Conservation (phyloP, 2,888 invertebrate species). For the Anorthoa munda region DNA sequence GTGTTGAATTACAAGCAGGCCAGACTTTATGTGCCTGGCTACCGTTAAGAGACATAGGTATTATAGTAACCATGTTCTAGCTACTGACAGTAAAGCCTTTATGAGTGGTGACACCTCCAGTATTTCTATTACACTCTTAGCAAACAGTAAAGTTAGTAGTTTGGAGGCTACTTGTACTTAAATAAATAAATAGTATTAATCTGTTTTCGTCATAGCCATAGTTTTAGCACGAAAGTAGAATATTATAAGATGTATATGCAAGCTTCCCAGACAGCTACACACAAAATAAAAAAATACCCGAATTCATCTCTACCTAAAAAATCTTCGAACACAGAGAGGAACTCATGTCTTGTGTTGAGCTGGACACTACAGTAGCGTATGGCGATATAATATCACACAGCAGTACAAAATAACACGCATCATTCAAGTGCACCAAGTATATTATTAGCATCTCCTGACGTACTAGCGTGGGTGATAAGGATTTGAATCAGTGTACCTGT, state of each 20-base stretch:
- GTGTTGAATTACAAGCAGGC: constrained; percentile 53
- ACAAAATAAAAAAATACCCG: not conserved
- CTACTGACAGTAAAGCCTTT: no score
- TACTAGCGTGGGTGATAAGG: constrained; percentile 37
- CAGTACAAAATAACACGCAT: not conserved
- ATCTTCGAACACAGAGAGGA: not conserved
- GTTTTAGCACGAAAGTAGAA: not conserved
- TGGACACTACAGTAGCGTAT: not conserved
- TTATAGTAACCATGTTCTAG: not conserved
- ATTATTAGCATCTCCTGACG: constrained; percentile 22
- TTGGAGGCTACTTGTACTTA: no score
- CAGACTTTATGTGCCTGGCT: constrained; percentile 12
- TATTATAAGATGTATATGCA: not conserved
- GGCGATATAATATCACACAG: not conserved
- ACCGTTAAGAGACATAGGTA: constrained; percentile 5
- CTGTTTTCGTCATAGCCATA: not conserved
- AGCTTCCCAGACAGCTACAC: not conserved
- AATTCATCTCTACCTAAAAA: not conserved
- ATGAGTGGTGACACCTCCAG: not conserved
- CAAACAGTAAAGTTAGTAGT: not conserved
- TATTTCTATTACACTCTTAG: not conserved
- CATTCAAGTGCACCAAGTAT: constrained; percentile 6
- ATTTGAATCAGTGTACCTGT: constrained; percentile 28
- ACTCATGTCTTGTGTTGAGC: not conserved
- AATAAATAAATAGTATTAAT: no score